Base-by-base conservation (phyloP, 2,113 vertebrate species). In the Pteropus alecto region DNA sequence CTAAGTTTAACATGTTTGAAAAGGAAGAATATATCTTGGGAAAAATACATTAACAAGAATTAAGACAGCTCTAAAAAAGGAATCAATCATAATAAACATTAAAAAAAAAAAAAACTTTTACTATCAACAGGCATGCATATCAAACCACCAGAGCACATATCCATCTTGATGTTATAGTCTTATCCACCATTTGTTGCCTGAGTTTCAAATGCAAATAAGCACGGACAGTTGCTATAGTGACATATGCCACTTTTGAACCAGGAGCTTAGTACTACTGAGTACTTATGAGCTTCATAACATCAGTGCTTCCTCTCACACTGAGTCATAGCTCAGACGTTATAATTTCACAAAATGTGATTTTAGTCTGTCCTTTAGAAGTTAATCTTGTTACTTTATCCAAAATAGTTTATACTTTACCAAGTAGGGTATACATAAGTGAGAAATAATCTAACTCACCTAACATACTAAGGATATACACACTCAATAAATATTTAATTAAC, bases 211-310 rank as follows among this genome's bases (percentile, higher is more conserved):
- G 43, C 87, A 97, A 96, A 63, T 94, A 95, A 93, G 90, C 76
- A 84, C 71, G 58, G 54, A 79, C 76, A 79, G 97, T 97, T 96
- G 93, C 96, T 93, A 97, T 96, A 90, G 96, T 90, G 79, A 97
- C 90, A 95, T 76, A 92, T 94, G 95, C 84, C 94, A 95, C 78
- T 96, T 98, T 97, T 96, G 95, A 97, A 96, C 60, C 24, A 96
- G 71, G 54, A 93, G 54, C 71, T 97, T 95, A 95, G 90, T 96
- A 97, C 90, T 96, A 97, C 63, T 96, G 90, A 74, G 84, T 92
- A 92, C 86, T 96, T 90, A 92, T 33, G 60, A 89, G 79, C 74
- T 96, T 95, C 46, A 63, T 87, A 96, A 87, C 15, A 7, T 95
- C 90, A 92, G 79, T 81, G 70, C 76, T 87, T 97, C 95, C 90